Evolutionary conservation across 2,113 vertebrate species (phyloP), one percentile per base, ranked within the genome.

Genomic region (Martes martes): DNA sequence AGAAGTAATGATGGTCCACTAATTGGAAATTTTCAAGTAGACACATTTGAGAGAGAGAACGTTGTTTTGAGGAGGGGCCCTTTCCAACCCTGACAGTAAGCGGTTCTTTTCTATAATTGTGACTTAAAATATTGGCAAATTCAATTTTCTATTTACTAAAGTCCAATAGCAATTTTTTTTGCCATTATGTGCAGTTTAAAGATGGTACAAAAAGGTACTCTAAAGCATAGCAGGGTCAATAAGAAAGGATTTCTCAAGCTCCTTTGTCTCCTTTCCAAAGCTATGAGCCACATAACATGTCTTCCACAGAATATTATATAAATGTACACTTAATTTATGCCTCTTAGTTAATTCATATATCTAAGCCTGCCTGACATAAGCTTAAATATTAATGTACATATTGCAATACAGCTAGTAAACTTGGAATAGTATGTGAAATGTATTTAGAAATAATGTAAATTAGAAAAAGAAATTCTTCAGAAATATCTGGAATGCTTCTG

Each of bases 371-470:
- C 31, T 95, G 81, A 31, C 76, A 94, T 82, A 88, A 80, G 63
- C 42, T 97, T 92, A 97, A 97, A 96, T 97, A 95, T 94, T 96
- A 97, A 96, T 90, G 88, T 79, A 96, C 50, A 55, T 91, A 95
- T 96, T 79, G 59, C 50, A 88, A 73, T 78, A 86, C 13, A 96
- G 65, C 88, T 92, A 92, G n/a, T 19, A 97, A 96, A 82, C 42
- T 67, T 96, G 45, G n/a, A 65, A 96, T 96, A 91, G 24, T 90
- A 90, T 92, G 78, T 96, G 74, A 96, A 96, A 93, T 91, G 8
- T 89, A 97, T 94, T 97, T 96, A 94, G 90, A 93, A 95, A 90
- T 89, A 81, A 97, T 95, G 85, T 47, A 96, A 95, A 97, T 95
- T 87, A 28, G 59, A 95, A 55, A 95, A 39, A n/a, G 42, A 92